A percentile compares a stretch with the other conserved stretches of the same genome.
Conservation (phyloP, 2,797 vertebrate genomes). For the Halcyon badia region DNA sequence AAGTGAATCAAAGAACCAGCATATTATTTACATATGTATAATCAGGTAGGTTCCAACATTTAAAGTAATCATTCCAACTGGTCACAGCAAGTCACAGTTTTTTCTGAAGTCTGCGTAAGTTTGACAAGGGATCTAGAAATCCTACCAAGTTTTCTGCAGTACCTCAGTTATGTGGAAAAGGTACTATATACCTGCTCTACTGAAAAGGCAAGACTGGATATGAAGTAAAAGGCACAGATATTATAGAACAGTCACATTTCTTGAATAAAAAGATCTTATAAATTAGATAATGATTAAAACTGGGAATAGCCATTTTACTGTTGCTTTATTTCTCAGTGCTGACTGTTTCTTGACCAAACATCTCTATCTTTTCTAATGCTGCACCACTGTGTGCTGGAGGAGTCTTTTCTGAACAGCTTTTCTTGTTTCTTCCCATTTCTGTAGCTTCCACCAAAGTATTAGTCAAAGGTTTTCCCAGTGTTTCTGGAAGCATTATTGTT, state of each 20-base stretch:
- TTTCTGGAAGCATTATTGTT: constrained; percentile 90
- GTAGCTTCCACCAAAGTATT: constrained; percentile 88
- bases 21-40: background rate
- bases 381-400: background rate
- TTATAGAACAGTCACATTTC: background rate
- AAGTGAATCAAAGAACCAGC: background rate
- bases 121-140: background rate
- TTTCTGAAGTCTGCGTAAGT: background rate
- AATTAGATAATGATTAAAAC: constrained; percentile 8
- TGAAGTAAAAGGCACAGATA: constrained; percentile 25
- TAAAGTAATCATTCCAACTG: background rate
- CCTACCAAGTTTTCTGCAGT: constrained; percentile 1
- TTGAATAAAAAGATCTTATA: constrained; percentile 6
- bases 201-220: constrained; percentile 24
- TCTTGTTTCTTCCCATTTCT: constrained; percentile 75
- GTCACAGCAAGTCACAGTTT: background rate
- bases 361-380: constrained; percentile 56
- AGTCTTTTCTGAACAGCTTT: constrained; percentile 22
- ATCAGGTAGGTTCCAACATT: background rate
- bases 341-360: constrained; percentile 1
- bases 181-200: background rate
- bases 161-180: background rate
- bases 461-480: constrained; percentile 87
- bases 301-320: background rate
- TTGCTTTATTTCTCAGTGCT: constrained; percentile 32